Evolutionary conservation across 2,797 vertebrate genomes (phyloP), one percentile per base, ranked within the genome.

Genomic region (Catharus ustulatus): DNA sequence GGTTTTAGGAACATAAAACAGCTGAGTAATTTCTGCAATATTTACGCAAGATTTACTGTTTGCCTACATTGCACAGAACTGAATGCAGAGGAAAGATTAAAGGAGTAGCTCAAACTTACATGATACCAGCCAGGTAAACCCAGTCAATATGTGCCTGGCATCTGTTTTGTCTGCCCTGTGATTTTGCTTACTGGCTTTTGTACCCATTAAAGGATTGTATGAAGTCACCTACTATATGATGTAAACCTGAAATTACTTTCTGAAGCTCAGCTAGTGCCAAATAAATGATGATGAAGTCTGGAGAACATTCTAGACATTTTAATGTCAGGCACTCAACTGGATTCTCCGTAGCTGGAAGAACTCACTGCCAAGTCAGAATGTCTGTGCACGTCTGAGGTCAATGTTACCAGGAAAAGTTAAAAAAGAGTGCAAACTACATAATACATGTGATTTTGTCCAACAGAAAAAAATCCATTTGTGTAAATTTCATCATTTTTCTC

Each of bases 51-150:
- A 38, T 6, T 71, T 78, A 4, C 10, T 42, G 1, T 13, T 84
- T 64, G 78, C 10, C 22, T 49, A 32, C 13, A 43, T 32, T 54
- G 5, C 43, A 72, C 16, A 62, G 51, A 73, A 92, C 46, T 76
- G 2, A 75, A 57, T 19, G 14, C 7, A 62, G 38, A 73, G 30
- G 20, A 40, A 90, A 77, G 8, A 62, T 2, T 24, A 15, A 71
- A 71, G 45, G 13, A 86, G 40, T 30, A 46, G 20, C 17, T 51
- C 27, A 63, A 71, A 19, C 5, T 62, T 62, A 6, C 27, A 38
- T 0, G 0, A 24, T 15, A 58, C 5, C 30, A 71, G 8, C 4
- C 6, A n/a, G 32, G 13, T 51, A 77, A 76, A 59, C 9, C 21
- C 26, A 22, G 6, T 9, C 48, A n/a, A n/a, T 43, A 48, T 15